phyloP scores from a whole-genome alignment of 2,888 invertebrate genomes.

The Hydroisotoma schaefferi region DNA sequence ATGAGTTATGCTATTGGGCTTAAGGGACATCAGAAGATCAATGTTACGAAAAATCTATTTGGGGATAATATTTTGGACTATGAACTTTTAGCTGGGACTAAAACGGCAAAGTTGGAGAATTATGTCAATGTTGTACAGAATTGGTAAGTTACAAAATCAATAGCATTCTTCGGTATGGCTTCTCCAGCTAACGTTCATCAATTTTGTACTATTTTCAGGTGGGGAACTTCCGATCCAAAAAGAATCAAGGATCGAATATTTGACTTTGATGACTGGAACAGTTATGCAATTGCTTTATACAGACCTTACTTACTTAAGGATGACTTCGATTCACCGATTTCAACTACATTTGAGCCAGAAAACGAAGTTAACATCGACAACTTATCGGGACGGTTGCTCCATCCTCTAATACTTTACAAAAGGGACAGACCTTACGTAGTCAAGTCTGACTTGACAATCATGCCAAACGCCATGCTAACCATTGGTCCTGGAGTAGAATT shows the following conservation, averaged over 20 bases:
- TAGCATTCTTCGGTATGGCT: background rate
- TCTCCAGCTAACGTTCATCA: background rate
- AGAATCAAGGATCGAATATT: constrained; percentile 81
- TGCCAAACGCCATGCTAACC: constrained; percentile 84
- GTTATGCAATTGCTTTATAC: constrained; percentile 88
- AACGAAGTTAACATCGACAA: constrained; percentile 61
- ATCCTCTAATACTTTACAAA: constrained; percentile 63
- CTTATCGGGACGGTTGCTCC: constrained; percentile 72
- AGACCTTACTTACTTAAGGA: constrained; percentile 80
- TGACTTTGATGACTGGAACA: constrained; percentile 99
- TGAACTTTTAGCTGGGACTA: constrained; percentile 80
- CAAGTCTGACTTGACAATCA: constrained; percentile 87
- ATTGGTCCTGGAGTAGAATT: constrained; percentile 85
- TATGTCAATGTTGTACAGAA: constrained; percentile 84
- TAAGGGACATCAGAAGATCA: constrained; percentile 90
- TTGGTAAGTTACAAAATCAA: constrained; percentile 59
- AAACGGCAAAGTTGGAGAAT: constrained; percentile 82
- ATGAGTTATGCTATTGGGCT: constrained; percentile 86
- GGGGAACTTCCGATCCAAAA: constrained; percentile 75
- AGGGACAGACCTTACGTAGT: constrained; percentile 72
- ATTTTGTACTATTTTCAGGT: constrained; percentile 52
- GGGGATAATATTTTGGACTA: constrained; percentile 78
- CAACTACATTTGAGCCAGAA: constrained; percentile 62
- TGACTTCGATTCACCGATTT: constrained; percentile 70
- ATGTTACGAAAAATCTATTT: constrained; percentile 83